Evolutionary conservation across 2,797 vertebrate species (phyloP).

Genomic region (Arctocebus calabarensis): DNA sequence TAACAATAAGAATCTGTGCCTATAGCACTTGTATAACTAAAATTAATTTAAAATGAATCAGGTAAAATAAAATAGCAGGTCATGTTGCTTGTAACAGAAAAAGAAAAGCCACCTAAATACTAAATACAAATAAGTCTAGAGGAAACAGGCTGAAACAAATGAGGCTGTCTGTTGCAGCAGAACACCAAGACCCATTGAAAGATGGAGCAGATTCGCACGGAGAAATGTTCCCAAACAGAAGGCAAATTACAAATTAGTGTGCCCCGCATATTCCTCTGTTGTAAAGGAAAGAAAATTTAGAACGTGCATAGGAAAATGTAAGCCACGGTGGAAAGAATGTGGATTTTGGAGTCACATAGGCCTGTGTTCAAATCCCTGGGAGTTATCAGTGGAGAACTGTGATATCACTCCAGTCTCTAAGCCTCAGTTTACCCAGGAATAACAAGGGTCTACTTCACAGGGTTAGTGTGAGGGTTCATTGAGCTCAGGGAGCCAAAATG

Average conservation of each 20-base stretch:
- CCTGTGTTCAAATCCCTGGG: neutral
- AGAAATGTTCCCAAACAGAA: neutral
- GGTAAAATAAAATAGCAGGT: constrained; percentile 18
- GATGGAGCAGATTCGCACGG: neutral
- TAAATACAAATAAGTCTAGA: neutral
- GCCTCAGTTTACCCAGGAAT: neutral
- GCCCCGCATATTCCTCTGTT: neutral
- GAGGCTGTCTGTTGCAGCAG: neutral
- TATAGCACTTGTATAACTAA: neutral
- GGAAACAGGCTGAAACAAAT: neutral
- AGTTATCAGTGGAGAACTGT: rapidly evolving
- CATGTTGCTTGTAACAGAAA: neutral
- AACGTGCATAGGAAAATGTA: neutral
- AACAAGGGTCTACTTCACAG: neutral
- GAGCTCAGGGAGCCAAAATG: neutral
- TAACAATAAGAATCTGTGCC: neutral
- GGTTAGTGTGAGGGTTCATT: neutral
- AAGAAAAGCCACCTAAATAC: neutral
- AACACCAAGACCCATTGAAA: neutral
- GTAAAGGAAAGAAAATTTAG: neutral
- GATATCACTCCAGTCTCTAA: rapidly evolving
- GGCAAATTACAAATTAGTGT: neutral
- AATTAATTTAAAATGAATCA: neutral
- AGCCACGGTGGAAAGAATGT: rapidly evolving
- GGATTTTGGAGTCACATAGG: rapidly evolving